Base-by-base conservation (phyloP, 2,888 invertebrate species). In the Amblyteles armatorius region DNA sequence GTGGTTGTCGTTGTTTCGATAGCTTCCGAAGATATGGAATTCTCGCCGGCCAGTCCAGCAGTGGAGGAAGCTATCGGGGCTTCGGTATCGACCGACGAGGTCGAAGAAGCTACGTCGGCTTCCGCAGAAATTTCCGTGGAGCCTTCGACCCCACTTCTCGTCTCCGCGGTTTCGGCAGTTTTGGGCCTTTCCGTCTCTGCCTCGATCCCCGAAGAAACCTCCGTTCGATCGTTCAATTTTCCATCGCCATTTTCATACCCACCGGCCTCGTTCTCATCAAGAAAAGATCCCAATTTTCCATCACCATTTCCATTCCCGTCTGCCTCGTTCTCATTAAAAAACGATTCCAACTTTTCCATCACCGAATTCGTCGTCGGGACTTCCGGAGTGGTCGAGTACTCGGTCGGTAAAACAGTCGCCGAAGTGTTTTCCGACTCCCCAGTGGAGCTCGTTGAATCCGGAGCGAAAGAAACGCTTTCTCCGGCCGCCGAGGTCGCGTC, bases 1-100 rank as follows among this genome's bases (percentile, higher is more conserved):
- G 86, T 80, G 19, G 74, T 82, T 68, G 79, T 72, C 52, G 71
- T 94, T 72, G 63, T 85, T 60, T 79, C 82, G 29, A 88, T 91
- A 89, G 68, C n/a, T 40, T 77, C 76, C 19, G 36, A 48, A 16
- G 55, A 36, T 26, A 19, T 76, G 22, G 79, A 65, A 29, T 73
- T 68, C 16, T 22, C 48, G 16, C 26, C 82, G 55, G 22, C 83
- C 0, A 57, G 22, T 3, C 48, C 74, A 19, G 26, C 48, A 22
- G 50, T 50, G 29, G 40, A 26, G 1, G 6, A 48, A 22, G 50
- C 6, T 55, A 63, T 55, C 60, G 78, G 77, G 11, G 50, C 48
- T 60, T 72, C 73, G 16, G 48, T 72, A 72, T 33, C 63, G 5
- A 60, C 0, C 44, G 50, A 16, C 40, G 48, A 4, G 2, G 44